These are phyloP conservation scores for Podarcis lilfordi DNA, from an alignment of 2,797 vertebrate genomes.

Conservation along the genomic window DNA sequence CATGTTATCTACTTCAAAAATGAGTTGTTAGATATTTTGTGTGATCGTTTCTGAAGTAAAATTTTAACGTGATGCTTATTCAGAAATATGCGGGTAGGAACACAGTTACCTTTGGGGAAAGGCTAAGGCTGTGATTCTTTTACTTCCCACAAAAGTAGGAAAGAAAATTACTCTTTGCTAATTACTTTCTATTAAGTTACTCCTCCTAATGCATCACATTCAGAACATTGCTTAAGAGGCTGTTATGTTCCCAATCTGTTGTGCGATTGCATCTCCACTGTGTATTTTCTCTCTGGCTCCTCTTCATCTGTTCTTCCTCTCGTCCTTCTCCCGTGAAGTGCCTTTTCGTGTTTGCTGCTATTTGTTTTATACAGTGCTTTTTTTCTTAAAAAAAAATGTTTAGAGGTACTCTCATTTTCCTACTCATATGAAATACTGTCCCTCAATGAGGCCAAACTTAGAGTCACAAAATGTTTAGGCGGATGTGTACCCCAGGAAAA, in stretches of 20 bases:
- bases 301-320: constrained; percentile 3
- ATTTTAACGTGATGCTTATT: constrained; percentile 22
- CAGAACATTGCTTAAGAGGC: constrained; percentile 9
- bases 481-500: no score
- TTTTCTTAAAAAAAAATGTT: no score
- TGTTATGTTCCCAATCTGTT: background rate
- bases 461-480: no score
- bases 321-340: background rate
- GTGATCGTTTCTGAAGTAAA: constrained; percentile 52
- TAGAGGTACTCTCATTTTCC: no score
- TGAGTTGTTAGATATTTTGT: constrained; percentile 41
- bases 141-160: background rate
- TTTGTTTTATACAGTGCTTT: background rate
- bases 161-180: background rate
- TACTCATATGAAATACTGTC: no score
- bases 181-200: background rate
- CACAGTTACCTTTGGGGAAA: background rate
- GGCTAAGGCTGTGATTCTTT: background rate
- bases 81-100: background rate
- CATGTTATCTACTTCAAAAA: constrained; percentile 54
- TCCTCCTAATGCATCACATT: rapidly evolving
- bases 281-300: background rate
- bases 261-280: background rate
- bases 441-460: no score
- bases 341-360: background rate